phyloP scores from a whole-genome alignment of 2,113 vertebrate species.

The Amia ocellicauda region DNA sequence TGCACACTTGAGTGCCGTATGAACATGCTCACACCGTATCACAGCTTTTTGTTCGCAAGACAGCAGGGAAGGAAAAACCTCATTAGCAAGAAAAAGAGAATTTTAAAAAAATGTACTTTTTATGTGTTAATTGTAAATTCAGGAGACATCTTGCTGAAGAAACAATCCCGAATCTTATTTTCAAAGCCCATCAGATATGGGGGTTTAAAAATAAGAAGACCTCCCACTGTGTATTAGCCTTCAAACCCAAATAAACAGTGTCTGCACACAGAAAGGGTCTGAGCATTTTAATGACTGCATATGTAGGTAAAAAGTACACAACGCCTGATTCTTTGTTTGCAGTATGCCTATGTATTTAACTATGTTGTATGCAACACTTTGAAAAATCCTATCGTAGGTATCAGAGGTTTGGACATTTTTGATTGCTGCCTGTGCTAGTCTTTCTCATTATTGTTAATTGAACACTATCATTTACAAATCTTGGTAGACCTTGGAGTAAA shows the following conservation, averaged over 20 bases:
- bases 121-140: constrained; percentile 76
- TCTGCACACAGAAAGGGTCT: too few relatives aligned
- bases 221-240: not conserved
- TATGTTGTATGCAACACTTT: too few relatives aligned
- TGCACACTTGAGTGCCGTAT: constrained; percentile 71
- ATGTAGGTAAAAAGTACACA: too few relatives aligned
- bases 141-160: constrained; percentile 24
- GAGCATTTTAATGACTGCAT: too few relatives aligned
- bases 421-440: too few relatives aligned
- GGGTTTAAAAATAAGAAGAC: not conserved
- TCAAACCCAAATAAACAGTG: constrained; percentile 11
- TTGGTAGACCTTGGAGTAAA: too few relatives aligned
- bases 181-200: constrained; percentile 15
- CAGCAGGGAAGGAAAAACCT: constrained; percentile 80
- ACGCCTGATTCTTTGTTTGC: too few relatives aligned
- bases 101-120: constrained; percentile 67
- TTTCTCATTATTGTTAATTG: too few relatives aligned
- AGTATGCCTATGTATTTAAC: too few relatives aligned
- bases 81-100: constrained; percentile 67
- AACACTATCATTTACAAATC: too few relatives aligned
- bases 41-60: constrained; percentile 73
- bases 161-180: constrained; percentile 28
- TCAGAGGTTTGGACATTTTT: too few relatives aligned
- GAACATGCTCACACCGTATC: constrained; percentile 74
- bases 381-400: too few relatives aligned